Base-by-base conservation (phyloP, 2,113 vertebrate genomes). In the Pseudopipra pipra region DNA sequence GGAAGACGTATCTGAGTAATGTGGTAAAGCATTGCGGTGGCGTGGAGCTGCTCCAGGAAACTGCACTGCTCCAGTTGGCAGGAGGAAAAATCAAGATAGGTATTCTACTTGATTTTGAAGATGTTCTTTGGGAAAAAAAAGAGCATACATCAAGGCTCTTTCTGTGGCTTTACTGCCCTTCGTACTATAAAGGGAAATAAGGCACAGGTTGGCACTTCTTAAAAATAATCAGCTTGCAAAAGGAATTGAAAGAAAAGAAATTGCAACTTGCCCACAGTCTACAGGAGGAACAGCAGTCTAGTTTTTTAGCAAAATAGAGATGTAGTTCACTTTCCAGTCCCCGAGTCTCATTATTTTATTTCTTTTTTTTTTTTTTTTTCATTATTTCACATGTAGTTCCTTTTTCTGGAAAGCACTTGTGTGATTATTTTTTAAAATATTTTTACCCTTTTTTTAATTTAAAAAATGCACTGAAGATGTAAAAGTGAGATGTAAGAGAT, bases 401-500 rank as follows among this genome's bases (percentile, higher is more conserved):
- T 52, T 75, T 80, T 91, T 67, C 31, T 68, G 55, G 65, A 80
- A 93, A 66, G 20, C 43, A 56, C 33, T 77, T 70, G 63, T 37
- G 28, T 70, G 39, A 89, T 88, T 65, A 82, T 93, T 91, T 90
- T 58, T 88, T 94, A 37, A 92, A 90, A 84, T 82, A 80, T 54
- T 93, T 96, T 94, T 90, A 14, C 35, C 10, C 12, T 19, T 83
- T 31, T 78, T 81, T 96, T 87, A 86, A 55, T 89, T 93, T 54
- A 6, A 7, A 73, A 80, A 90, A 59, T 65, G n/a, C 21, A 76
- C 44, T 46, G 24, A 78, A 75, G 44, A 51, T 62, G 61, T 95
- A 83, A 70, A 95, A 93, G 31, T 81, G 72, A 93, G 78, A 86
- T 89, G 87, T 93, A 92, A 88, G 73, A 88, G 51, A 93, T 72